These are phyloP conservation scores for Chrysodeixis includens DNA, from an alignment of 2,888 invertebrate species.

Conservation along the genomic window DNA sequence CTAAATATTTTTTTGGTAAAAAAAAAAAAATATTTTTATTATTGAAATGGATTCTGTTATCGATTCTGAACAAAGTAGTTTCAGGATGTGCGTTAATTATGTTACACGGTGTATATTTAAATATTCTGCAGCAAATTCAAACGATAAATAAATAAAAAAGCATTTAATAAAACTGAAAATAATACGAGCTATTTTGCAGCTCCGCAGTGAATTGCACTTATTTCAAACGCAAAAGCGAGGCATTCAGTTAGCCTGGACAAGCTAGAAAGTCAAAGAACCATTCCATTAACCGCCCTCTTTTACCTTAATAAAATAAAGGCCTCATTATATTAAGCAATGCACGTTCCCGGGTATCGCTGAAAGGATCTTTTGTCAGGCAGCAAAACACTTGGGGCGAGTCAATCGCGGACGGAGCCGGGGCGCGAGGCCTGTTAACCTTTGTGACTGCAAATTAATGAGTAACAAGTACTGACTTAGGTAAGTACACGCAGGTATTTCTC, in stretches of 20 bases:
- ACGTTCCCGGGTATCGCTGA: slow-evolving; percentile 78
- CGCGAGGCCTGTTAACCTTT: slow-evolving; percentile 73
- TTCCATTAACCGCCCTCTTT: slow-evolving; percentile 62
- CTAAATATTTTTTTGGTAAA: no score
- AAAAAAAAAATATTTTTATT: no score
- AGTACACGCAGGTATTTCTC: slow-evolving; percentile 73
- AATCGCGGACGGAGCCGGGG: slow-evolving; percentile 71
- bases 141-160: neutral
- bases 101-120: no score
- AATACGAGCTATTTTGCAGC: neutral
- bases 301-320: slow-evolving; percentile 80
- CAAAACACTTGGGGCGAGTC: slow-evolving; percentile 86
- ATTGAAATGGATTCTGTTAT: no score
- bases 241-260: slow-evolving; percentile 32
- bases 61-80: no score
- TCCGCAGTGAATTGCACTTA: slow-evolving; percentile 14
- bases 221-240: slow-evolving; percentile 12
- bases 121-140: neutral
- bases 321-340: slow-evolving; percentile 84
- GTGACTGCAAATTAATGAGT: slow-evolving; percentile 85
- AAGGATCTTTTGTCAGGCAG: slow-evolving; percentile 84
- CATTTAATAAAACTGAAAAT: neutral
- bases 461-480: slow-evolving; percentile 60
- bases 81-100: no score
- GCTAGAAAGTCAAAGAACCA: slow-evolving; percentile 49